Evolutionary conservation across 2,113 vertebrate species (phyloP).

Genomic region (Hemicordylus capensis): DNA sequence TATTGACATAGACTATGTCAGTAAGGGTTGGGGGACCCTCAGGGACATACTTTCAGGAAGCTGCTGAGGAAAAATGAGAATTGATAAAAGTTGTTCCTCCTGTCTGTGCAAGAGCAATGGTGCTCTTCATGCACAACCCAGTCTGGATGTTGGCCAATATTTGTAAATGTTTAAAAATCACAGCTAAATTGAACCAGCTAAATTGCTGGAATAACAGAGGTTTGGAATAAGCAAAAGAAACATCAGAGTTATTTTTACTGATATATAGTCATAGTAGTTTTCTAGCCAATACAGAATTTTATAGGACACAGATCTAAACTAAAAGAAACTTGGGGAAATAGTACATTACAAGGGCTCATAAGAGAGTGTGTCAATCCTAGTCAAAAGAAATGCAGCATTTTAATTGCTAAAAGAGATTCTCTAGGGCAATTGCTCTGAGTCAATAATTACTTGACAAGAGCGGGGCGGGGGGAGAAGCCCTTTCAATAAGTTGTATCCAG

Average conservation of each 20-base stretch:
- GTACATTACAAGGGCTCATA: neutral
- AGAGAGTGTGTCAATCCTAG: neutral
- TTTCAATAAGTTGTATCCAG: neutral
- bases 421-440: neutral
- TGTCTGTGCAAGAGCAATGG: no score
- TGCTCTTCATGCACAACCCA: no score
- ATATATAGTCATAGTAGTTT: neutral
- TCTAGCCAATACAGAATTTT: fast-evolving
- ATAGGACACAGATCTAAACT: neutral
- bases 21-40: no score
- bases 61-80: no score
- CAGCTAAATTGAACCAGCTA: neutral
- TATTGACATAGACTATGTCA: no score
- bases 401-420: neutral
- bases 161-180: neutral
- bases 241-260: neutral
- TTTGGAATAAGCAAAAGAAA: neutral
- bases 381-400: neutral
- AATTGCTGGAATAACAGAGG: neutral
- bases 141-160: no score
- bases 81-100: no score
- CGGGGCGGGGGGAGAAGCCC: neutral
- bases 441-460: neutral
- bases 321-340: neutral
- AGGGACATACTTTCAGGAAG: no score